Evolutionary conservation across 2,888 invertebrate species (phyloP).

Genomic region (Ormyrus rosae): DNA sequence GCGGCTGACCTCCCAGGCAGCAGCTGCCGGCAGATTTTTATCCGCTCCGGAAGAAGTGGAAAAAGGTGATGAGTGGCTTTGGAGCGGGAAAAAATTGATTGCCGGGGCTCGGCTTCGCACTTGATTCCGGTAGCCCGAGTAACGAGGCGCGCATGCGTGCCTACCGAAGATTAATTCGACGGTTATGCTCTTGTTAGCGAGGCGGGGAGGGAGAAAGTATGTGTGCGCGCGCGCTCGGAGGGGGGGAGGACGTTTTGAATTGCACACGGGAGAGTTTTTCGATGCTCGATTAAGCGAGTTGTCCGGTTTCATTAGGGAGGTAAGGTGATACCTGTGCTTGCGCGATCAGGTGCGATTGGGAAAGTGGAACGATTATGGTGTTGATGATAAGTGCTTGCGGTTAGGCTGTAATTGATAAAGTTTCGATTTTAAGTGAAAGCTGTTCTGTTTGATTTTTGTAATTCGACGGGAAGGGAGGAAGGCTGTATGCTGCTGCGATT

Average conservation of each 20-base stretch:
- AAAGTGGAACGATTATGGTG: background rate
- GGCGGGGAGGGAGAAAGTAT: background rate
- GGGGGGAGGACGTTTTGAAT: too few relatives aligned
- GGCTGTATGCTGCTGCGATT: too few relatives aligned
- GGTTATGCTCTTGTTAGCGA: constrained; percentile 19
- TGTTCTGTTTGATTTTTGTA: too few relatives aligned
- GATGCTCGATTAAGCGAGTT: constrained; percentile 11
- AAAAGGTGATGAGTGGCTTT: constrained; percentile 51
- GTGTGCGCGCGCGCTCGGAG: background rate
- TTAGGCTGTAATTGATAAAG: too few relatives aligned
- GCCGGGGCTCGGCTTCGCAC: constrained; percentile 31
- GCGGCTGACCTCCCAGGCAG: too few relatives aligned
- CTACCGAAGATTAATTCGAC: constrained; percentile 46
- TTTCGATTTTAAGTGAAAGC: too few relatives aligned
- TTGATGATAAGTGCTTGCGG: too few relatives aligned
- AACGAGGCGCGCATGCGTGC: constrained; percentile 50
- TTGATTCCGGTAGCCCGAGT: constrained; percentile 51
- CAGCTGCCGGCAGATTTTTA: too few relatives aligned
- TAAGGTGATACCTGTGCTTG: background rate
- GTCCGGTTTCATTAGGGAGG: constrained; percentile 22
- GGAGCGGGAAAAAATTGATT: constrained; percentile 42
- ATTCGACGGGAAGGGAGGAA: too few relatives aligned
- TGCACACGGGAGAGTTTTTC: background rate
- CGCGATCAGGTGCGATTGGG: background rate
- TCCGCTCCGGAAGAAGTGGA: background rate